phyloP scores from a whole-genome alignment of 2,888 invertebrate genomes.

The Galerucella calmariensis region DNA sequence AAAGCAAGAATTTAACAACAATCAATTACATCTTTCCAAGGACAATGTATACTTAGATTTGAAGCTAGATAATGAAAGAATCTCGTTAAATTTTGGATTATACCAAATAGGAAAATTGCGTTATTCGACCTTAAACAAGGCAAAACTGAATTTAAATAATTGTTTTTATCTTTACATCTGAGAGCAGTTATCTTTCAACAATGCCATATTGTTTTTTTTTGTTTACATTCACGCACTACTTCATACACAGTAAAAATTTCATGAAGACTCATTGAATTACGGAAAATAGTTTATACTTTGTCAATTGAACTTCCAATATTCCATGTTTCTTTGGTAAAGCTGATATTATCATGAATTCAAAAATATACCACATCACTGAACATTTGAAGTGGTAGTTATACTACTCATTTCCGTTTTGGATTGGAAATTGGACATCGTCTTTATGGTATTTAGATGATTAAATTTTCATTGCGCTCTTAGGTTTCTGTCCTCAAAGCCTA shows the following conservation, averaged over 20 bases:
- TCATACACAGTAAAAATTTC: background rate
- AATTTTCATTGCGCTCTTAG: too few relatives aligned
- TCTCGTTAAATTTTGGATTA: conserved; percentile 9
- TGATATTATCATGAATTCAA: too few relatives aligned
- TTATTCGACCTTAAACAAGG: conserved; percentile 27
- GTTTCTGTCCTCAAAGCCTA: too few relatives aligned
- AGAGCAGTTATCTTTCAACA: conserved; percentile 15
- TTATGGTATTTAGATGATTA: too few relatives aligned
- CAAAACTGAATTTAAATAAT: conserved; percentile 21
- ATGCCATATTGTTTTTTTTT: conserved; percentile 11
- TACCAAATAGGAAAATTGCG: conserved; percentile 12
- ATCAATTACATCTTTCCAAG: background rate
- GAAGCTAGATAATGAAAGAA: background rate
- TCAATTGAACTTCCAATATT: too few relatives aligned
- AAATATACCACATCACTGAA: too few relatives aligned
- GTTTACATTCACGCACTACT: conserved; percentile 8
- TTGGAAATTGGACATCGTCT: too few relatives aligned
- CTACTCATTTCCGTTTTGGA: too few relatives aligned
- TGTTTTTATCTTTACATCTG: conserved; percentile 6
- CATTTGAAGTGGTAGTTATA: too few relatives aligned
- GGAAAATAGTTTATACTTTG: too few relatives aligned
- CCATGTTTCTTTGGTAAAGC: too few relatives aligned
- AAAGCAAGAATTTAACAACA: background rate
- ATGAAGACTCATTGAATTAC: background rate
- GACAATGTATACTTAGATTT: background rate